These are phyloP conservation scores for Papilio dardanus DNA, from an alignment of 1,140 invertebrate genomes.

Conservation along the genomic window DNA sequence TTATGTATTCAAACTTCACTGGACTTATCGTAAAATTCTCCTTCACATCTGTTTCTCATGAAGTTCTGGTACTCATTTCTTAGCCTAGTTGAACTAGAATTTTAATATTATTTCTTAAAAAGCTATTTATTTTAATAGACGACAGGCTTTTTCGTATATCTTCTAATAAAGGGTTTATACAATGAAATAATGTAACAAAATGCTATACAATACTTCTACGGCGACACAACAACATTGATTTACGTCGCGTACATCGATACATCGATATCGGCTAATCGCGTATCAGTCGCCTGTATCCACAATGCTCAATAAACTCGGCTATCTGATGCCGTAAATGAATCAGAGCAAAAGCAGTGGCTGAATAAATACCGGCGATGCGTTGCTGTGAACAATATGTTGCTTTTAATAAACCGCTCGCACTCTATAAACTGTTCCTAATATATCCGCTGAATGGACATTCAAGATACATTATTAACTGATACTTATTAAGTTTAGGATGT, in stretches of 20 bases:
- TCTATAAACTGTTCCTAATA: not conserved
- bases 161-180: not conserved
- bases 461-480: not conserved
- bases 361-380: conserved; percentile 39
- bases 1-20: not conserved
- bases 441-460: not conserved
- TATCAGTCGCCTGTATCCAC: conserved; percentile 60
- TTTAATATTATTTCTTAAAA: too few relatives aligned
- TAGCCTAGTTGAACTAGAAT: too few relatives aligned
- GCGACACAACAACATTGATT: conserved; percentile 59
- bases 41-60: too few relatives aligned
- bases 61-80: too few relatives aligned
- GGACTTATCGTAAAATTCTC: not conserved
- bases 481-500: not conserved
- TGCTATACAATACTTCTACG: conserved; percentile 25
- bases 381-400: conserved; percentile 44
- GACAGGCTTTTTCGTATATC: too few relatives aligned
- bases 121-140: too few relatives aligned
- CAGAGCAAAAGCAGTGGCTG: conserved; percentile 54
- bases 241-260: conserved; percentile 47
- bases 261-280: conserved; percentile 63
- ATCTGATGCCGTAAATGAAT: conserved; percentile 77
- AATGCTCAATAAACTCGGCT: conserved; percentile 77
- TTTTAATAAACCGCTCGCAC: conserved; percentile 25
- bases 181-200: not conserved